Evolutionary conservation across 2,113 vertebrate genomes (phyloP), one percentile per base, ranked within the genome.

Genomic region (Orycteropus afer): DNA sequence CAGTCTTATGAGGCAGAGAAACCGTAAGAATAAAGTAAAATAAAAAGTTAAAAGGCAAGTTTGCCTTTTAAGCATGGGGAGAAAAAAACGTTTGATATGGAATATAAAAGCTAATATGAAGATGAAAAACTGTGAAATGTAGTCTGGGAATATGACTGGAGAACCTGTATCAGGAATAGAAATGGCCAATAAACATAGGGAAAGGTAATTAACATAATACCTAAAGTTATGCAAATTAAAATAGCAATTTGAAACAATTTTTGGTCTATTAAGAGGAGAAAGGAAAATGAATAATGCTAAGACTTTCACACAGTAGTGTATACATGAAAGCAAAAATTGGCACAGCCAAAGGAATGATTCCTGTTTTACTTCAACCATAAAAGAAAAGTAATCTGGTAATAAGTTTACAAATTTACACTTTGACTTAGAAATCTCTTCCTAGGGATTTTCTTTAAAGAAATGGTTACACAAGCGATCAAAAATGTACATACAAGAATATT

Each of bases 121-220:
- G n/a, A 76, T 45, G 8, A 81, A 20, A 57, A 25, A 22, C 4
- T 7, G 61, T 53, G 79, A 94, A 94, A 32, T 49, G 61, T 37
- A 11, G 34, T 69, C 57, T 34, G 55, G 88, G 53, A 76, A 29
- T 80, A 29, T 34, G 3, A 80, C 12, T 42, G 14, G 51, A 87
- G 22, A 84, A 76, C 49, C 29, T 83, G 67, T 27, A 94, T 67
- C 89, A 91, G 57, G 51, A 47, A 81, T 63, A 77, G 84, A 97
- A 89, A 84, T 34, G 34, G 14, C 3, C 29, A 76, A 29, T 42
- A 89, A 89, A 89, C 14, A 51, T 18, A n/a, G 23, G 18, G 51
- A 55, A 73, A 32, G 23, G 49, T 27, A 7, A 83, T 80, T 65
- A 42, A 73, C 7, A 11, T 34, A 77, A 80, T 57, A 87, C 59